These are phyloP conservation scores for Rhyzopertha dominica DNA, from an alignment of 1,140 invertebrate species.

Conservation along the genomic window DNA sequence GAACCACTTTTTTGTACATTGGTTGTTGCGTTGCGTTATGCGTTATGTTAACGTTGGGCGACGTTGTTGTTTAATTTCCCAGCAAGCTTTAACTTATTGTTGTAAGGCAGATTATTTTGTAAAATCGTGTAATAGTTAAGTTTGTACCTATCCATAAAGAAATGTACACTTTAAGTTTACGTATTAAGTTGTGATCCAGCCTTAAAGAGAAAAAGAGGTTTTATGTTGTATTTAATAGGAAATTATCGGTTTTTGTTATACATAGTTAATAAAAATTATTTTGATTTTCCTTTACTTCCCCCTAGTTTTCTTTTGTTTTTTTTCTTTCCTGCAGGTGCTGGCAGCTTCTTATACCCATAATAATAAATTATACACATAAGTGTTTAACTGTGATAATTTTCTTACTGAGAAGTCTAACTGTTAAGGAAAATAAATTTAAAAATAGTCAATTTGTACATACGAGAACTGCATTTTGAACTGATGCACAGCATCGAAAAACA, in stretches of 20 bases:
- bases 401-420: conserved; percentile 31
- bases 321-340: conserved; percentile 19
- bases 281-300: conserved; percentile 29
- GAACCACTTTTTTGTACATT: conserved; percentile 5
- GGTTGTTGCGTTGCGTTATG: conserved; percentile 11
- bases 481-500: conserved; percentile 9
- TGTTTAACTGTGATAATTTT: conserved; percentile 41
- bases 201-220: conserved; percentile 25
- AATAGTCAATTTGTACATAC: conserved; percentile 43
- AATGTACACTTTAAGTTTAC: conserved; percentile 30
- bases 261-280: conserved; percentile 40
- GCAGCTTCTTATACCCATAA: neutral
- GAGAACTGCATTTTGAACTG: conserved; percentile 14
- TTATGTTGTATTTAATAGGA: conserved; percentile 37
- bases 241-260: conserved; percentile 41
- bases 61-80: conserved; percentile 10
- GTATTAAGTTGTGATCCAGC: conserved; percentile 35
- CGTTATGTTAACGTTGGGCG: conserved; percentile 9
- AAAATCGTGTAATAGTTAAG: conserved; percentile 30
- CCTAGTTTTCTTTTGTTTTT: conserved; percentile 24
- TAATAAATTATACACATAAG: conserved; percentile 23
- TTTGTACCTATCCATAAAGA: conserved; percentile 23
- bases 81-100: conserved; percentile 19
- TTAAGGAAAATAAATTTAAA: conserved; percentile 23
- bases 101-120: conserved; percentile 27